Evolutionary conservation across 2,797 vertebrate genomes (phyloP), one percentile per base, ranked within the genome.

Genomic region (Parauchenoglanis punctatus): DNA sequence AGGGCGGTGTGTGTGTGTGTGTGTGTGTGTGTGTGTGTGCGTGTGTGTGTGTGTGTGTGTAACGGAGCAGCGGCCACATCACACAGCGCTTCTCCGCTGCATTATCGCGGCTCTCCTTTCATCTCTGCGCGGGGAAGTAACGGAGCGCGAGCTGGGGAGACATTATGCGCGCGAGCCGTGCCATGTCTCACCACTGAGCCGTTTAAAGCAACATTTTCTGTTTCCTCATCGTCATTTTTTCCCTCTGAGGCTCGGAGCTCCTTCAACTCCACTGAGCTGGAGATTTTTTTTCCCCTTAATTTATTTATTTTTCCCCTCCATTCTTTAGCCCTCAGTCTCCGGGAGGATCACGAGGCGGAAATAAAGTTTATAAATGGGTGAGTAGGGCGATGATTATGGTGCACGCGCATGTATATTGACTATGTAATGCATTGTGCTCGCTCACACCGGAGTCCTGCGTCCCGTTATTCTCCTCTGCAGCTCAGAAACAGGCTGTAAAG

Each of bases 301-400:
- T 84, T 81, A 86, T 85, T 83, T 82, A 25, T 35, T 52, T 54
- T 46, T 52, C 0, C 52, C n/a, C 23, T 49, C 52, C 25, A 70
- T 3, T 44, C 44, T 7, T 0, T 17, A 83, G 59, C n/a, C 58
- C 15, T 81, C 73, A 6, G 84, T 86, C 89, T 86, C 87, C 78
- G 80, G 73, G 88, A 89, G 85, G 73, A 87, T 82, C 88, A 84
- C 85, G 88, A 78, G 83, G 80, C 59, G 86, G 31, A 46, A 63
- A 88, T 87, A 90, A 85, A 90, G 89, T 89, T 91, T 82, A 91
- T 91, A 91, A 91, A 91, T 91, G 90, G 90, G 90, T 91, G 68
- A 90, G 91, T 91, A 88, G 18, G 65, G 28, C 68, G 59, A 49
- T 49, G 80, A 46, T 31, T 56, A n/a, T 2, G 15, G 77, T 40